Evolutionary conservation across 2,797 vertebrate genomes (phyloP).

Genomic region (Hozukius guyotensis): DNA sequence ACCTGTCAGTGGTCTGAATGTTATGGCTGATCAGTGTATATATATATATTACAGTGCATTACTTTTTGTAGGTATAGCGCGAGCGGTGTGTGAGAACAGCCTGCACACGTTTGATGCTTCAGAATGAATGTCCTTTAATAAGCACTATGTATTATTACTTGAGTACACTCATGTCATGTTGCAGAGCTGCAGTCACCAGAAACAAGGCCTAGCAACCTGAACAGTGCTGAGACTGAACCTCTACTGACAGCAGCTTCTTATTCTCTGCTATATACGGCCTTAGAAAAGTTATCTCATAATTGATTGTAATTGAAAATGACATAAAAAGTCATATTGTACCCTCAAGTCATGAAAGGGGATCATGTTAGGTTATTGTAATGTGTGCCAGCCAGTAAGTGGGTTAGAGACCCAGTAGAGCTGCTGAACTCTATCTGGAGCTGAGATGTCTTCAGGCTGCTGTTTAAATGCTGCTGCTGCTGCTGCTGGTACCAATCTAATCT

Average conservation of each 20-base stretch:
- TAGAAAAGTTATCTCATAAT: not conserved
- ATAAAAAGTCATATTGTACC: not conserved
- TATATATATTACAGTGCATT: no score
- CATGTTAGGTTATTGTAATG: not conserved
- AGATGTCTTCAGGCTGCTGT: slow-evolving; percentile 26
- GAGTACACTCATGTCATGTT: no score
- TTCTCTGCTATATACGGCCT: not conserved
- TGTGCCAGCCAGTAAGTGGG: slow-evolving; percentile 32
- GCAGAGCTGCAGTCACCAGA: no score
- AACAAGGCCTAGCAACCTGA: not conserved
- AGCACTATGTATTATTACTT: no score
- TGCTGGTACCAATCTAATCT: slow-evolving; percentile 1
- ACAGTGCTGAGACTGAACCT: not conserved
- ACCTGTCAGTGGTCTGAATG: no score
- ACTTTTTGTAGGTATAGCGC: no score
- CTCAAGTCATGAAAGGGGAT: not conserved
- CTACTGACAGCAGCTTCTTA: not conserved
- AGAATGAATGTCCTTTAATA: not conserved
- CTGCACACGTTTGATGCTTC: not conserved
- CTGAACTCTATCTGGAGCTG: slow-evolving; percentile 1
- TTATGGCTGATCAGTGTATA: no score
- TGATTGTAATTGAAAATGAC: not conserved
- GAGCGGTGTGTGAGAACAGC: no score
- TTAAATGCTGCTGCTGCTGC: not conserved
- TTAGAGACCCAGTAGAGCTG: slow-evolving; percentile 6